These are phyloP conservation scores for Gobiocypris rarus DNA, from an alignment of 2,113 vertebrate species.

Conservation along the genomic window DNA sequence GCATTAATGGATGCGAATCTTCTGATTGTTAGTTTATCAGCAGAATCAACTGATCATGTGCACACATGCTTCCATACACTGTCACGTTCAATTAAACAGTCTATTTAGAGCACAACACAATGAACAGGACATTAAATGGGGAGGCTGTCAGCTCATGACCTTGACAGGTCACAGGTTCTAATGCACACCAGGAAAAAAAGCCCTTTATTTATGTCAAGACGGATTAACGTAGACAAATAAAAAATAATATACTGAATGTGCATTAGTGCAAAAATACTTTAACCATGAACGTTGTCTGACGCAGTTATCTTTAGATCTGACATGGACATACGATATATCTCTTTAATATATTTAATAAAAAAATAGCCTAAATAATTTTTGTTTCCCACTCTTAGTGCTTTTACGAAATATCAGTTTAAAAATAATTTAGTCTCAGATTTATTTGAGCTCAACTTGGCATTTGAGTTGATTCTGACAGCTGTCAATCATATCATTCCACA, in stretches of 20 bases:
- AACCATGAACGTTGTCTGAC: background rate
- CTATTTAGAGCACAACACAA: slow-evolving; percentile 33
- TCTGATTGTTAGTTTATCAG: slow-evolving; percentile 1
- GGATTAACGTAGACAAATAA: background rate
- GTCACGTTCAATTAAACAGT: slow-evolving; percentile 28
- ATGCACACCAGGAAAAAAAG: slow-evolving; percentile 47
- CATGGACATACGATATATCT: background rate
- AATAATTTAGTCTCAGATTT: background rate
- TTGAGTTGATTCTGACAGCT: slow-evolving; percentile 4
- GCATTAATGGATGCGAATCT: background rate
- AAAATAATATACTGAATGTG: background rate
- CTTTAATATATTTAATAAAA: background rate
- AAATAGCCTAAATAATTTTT: background rate
- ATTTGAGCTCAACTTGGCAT: background rate
- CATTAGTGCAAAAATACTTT: background rate
- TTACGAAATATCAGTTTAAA: background rate
- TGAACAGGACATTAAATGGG: slow-evolving; percentile 9
- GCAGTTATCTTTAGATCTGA: background rate
- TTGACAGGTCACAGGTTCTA: slow-evolving; percentile 74
- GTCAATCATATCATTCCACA: slow-evolving; percentile 15
- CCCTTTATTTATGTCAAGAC: background rate
- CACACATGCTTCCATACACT: background rate
- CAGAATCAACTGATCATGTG: background rate
- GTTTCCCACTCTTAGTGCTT: background rate
- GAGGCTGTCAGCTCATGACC: slow-evolving; percentile 65